Percentiles rank a stretch among this genome's conserved stretches.
Evolutionary conservation across 2,888 invertebrate genomes (phyloP).

Genomic region (Melolontha melolontha): DNA sequence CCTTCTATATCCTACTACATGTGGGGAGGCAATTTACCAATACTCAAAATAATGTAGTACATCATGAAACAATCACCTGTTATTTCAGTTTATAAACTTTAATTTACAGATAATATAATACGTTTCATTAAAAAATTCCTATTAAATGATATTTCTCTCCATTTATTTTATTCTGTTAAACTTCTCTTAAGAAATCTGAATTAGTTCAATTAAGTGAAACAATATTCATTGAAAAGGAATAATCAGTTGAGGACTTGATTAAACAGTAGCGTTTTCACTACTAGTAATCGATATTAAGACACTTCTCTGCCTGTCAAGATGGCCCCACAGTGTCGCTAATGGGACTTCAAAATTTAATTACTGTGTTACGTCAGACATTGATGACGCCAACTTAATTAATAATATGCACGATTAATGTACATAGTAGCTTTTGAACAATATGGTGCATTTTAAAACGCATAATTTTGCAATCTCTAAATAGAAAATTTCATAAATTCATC

Average conservation of each 20-base stretch:
- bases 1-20: too few relatives aligned
- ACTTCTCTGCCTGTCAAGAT: constrained; percentile 11
- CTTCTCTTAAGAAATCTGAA: background rate
- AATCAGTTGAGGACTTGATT: constrained; percentile 1
- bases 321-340: constrained; percentile 15
- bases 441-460: background rate
- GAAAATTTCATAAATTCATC: too few relatives aligned
- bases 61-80: too few relatives aligned
- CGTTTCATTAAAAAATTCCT: too few relatives aligned
- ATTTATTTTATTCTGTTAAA: background rate
- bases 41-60: too few relatives aligned
- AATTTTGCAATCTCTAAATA: too few relatives aligned
- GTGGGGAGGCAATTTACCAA: too few relatives aligned
- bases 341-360: constrained; percentile 27
- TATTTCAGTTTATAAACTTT: too few relatives aligned
- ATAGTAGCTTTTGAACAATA: background rate
- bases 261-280: constrained; percentile 17
- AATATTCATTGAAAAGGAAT: constrained; percentile 16
- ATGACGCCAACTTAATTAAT: constrained; percentile 13
- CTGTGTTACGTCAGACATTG: constrained; percentile 16
- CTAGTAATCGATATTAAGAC: constrained; percentile 19
- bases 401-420: constrained; percentile 8
- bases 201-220: background rate
- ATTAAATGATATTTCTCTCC: too few relatives aligned
- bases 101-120: too few relatives aligned